phyloP scores from a whole-genome alignment of 2,113 vertebrate genomes.

The Oxygymnocypris stewartii region DNA sequence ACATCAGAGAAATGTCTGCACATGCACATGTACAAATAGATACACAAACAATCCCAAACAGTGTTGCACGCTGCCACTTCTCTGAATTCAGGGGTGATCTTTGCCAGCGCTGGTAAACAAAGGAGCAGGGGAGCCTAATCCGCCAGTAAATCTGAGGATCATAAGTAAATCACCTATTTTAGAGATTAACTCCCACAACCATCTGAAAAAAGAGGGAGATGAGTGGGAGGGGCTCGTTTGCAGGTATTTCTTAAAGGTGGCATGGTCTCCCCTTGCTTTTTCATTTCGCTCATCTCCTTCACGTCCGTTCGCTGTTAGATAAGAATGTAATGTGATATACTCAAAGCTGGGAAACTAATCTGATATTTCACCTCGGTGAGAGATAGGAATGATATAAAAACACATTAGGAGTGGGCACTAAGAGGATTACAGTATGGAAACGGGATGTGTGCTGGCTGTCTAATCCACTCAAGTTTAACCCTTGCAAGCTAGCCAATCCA shows the following conservation, averaged over 20 bases:
- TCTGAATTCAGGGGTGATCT: not conserved
- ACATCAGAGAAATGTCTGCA: constrained; percentile 20
- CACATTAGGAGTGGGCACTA: constrained; percentile 77
- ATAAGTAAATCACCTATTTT: constrained; percentile 57
- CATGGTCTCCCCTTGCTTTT: not conserved
- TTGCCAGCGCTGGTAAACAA: constrained; percentile 54
- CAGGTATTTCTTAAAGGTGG: constrained; percentile 35
- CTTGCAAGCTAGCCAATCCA: constrained; percentile 70
- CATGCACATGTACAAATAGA: constrained; percentile 7
- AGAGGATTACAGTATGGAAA: constrained; percentile 81
- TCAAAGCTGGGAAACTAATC: constrained; percentile 77
- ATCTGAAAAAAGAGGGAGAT: constrained; percentile 19
- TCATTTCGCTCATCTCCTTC: constrained; percentile 12
- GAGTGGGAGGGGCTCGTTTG: constrained; percentile 38
- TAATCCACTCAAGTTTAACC: constrained; percentile 79
- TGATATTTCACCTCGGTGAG: constrained; percentile 79
- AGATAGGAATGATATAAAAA: constrained; percentile 79
- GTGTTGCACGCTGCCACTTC: constrained; percentile 33
- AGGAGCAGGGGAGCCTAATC: constrained; percentile 41
- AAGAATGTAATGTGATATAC: constrained; percentile 80
- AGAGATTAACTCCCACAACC: constrained; percentile 52
- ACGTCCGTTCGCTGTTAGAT: constrained; percentile 68
- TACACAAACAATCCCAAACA: constrained; percentile 19
- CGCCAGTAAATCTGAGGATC: constrained; percentile 50
- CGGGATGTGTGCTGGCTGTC: constrained; percentile 73